Conservation (phyloP, 1,140 invertebrate species). For the Augochlora pura region DNA sequence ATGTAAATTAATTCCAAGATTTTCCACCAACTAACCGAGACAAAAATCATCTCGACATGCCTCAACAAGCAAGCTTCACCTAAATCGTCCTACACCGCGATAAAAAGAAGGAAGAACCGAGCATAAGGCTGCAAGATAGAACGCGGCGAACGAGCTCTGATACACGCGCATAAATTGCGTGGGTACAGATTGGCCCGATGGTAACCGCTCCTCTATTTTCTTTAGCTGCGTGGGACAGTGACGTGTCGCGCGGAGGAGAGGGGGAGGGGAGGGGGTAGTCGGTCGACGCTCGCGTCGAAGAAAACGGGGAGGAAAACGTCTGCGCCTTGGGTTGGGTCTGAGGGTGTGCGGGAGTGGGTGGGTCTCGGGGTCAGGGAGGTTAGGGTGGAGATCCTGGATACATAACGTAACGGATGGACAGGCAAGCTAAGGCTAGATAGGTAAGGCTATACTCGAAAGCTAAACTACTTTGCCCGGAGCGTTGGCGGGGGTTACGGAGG, state of each 20-base stretch:
- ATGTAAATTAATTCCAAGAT: no score
- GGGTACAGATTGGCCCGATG: constrained; percentile 44
- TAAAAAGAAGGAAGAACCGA: no score
- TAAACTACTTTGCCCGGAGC: constrained; percentile 70
- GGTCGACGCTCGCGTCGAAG: neutral
- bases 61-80: no score
- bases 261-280: no score
- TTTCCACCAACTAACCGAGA: no score
- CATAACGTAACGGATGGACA: constrained; percentile 70
- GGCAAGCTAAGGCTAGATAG: constrained; percentile 66
- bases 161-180: constrained; percentile 46
- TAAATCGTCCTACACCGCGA: no score
- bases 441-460: constrained; percentile 70
- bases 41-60: no score
- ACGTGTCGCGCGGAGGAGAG: no score
- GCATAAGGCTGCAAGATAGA: no score
- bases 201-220: constrained; percentile 58
- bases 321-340: neutral
- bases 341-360: no score
- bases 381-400: constrained; percentile 64
- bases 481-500: constrained; percentile 58
- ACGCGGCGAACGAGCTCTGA: neutral
- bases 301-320: constrained; percentile 9
- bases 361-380: constrained; percentile 7
- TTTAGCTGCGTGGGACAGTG: constrained; percentile 48